Percentiles rank a stretch among this genome's conserved stretches.
phyloP scores from a whole-genome alignment of 2,113 vertebrate species.

The Pongo pygmaeus region DNA sequence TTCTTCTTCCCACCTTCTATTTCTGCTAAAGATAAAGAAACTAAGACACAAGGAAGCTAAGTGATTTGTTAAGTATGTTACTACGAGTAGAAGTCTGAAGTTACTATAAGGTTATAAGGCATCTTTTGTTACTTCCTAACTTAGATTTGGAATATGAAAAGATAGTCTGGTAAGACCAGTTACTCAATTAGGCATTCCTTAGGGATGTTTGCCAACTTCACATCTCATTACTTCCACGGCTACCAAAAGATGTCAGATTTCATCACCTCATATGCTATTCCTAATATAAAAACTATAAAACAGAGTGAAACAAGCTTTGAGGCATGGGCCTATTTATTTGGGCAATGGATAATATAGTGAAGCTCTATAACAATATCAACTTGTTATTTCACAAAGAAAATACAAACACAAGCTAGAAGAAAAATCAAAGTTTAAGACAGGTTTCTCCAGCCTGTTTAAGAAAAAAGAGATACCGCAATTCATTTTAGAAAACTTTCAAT shows the following conservation, averaged over 20 bases:
- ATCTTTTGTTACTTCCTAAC: constrained; percentile 28
- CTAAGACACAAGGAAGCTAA: background rate
- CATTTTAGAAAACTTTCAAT: constrained; percentile 9
- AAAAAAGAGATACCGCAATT: background rate
- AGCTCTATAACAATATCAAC: background rate
- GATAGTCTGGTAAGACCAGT: background rate
- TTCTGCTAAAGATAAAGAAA: constrained; percentile 42
- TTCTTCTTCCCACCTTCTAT: background rate
- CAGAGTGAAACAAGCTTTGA: background rate
- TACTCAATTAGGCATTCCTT: constrained; percentile 22
- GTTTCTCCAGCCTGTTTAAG: background rate
- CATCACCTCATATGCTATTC: background rate
- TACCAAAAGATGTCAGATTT: constrained; percentile 1
- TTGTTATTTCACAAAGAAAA: background rate
- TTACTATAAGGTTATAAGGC: background rate
- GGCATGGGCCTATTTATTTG: background rate
- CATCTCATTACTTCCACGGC: background rate
- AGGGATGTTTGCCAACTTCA: background rate
- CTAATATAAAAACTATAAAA: background rate
- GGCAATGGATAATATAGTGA: background rate
- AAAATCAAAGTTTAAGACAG: constrained; percentile 31
- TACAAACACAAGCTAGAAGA: constrained; percentile 4
- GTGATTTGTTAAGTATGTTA: background rate
- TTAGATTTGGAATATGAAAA: background rate
- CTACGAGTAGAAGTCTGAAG: background rate